Base-by-base conservation (phyloP, 2,888 invertebrate genomes). In the Meiosimyza platycephala region DNA sequence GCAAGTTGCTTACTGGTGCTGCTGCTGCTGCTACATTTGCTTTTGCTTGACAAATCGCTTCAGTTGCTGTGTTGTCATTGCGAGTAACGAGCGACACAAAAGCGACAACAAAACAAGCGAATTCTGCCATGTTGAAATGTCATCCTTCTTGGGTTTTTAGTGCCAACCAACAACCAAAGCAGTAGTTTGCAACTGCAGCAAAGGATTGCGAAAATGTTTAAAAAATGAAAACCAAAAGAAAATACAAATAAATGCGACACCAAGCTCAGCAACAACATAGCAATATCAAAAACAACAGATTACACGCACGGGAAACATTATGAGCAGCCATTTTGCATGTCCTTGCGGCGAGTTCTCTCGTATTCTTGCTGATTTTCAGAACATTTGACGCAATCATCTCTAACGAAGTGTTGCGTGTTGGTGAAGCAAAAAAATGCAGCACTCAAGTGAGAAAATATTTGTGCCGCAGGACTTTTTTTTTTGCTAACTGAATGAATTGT, bases 291-390 rank as follows among this genome's bases (percentile, higher is more conserved):
- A 57, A 57, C 57, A 66, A 66, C 47, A 63, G 48, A 63, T 40
- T 52, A 52, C 65, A 66, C 65, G 65, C 65, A 66, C 65, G 54
- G 52, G 52, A 66, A 66, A 66, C 16, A 54, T 66, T 66, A 66
- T 40, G 40, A 15, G 54, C 48, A 16, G 47, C 63, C 63, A 63
- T 63, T 63, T 63, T 63, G 63, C 63, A 63, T 57, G 57, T 57
- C 57, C 57, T 57, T 57, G 57, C 57, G 57, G 57, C 13, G 22
- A 18, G 28, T 13, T 7, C 40, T 40, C 40, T 6, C 40, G 40
- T 40, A 57, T 28, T 28, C 28, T 57, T 18, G 57, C 22, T 22
- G 22, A 28, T 57, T 15, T 57, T 57, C n/a, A 12, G 28, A 57
- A 12, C 22, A 22, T 22, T 57, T 28, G 22, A 4, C 55, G 18